Base-by-base conservation (phyloP, 2,113 vertebrate species). In the Paradoxurus hermaphroditus region DNA sequence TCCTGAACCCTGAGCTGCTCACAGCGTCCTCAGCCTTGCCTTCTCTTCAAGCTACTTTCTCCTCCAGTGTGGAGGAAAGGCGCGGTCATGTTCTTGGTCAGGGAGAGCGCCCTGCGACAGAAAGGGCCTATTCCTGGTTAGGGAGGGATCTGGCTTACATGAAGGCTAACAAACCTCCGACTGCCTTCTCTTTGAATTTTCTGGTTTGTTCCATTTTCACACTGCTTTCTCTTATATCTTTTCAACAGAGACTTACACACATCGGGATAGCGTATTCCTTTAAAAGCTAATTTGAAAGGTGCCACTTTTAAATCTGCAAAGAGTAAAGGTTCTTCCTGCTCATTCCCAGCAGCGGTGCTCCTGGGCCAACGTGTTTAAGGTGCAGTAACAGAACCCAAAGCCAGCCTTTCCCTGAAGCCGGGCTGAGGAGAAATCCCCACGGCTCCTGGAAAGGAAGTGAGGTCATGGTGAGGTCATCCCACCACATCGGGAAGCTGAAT, bases 381-480 rank as follows among this genome's bases (percentile, higher is more conserved):
- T 63, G 23, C 2, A 23, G n/a, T 46, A 39, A 34, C 25, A 84
- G 53, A 65, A 39, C 44, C 19, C 79, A 94, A 68, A 90, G 72
- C n/a, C 85, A 86, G 41, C 29, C 94, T 77, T 87, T 67, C 44
- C 68, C 63, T 7, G 34, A 93, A 94, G 84, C 1, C 65, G 29
- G 44, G 21, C 73, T 72, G 75, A 56, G 11, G 63, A 91, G 53
- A 95, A 93, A 81, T 83, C 83, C 62, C 56, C 19, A 29, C 41
- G 51, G 41, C n/a, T 93, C 31, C 72, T 39, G 68, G 56, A 93
- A 83, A 87, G 86, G 90, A 91, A 95, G 59, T 88, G 81, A 94
- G 34, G 68, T 89, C 70, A 23, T 77, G 9, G 12, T 36, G 81
- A 94, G 91, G 36, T 88, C 95, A 86, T 44, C 11, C 10, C 34